phyloP scores from a whole-genome alignment of 2,797 vertebrate species.

The Adelosebastes latens region DNA sequence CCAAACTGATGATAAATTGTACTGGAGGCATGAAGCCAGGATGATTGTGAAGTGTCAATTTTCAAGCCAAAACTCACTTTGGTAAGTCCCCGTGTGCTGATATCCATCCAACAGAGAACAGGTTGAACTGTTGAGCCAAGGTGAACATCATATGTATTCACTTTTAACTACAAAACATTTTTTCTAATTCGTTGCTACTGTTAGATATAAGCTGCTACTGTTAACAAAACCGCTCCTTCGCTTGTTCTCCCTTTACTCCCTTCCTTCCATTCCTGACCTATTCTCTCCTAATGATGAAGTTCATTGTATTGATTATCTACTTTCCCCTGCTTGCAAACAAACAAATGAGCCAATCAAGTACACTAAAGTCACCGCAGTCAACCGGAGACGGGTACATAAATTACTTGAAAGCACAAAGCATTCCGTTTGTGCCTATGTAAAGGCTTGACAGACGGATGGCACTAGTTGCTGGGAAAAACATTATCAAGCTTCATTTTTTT shows the following conservation, averaged over 20 bases:
- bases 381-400: slow-evolving; percentile 13
- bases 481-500: not conserved
- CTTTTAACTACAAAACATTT: slow-evolving; percentile 1
- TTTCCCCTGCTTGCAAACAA: not conserved
- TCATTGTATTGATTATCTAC: not conserved
- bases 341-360: slow-evolving; percentile 8
- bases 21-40: slow-evolving; percentile 23
- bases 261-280: not conserved
- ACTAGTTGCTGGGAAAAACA: not conserved
- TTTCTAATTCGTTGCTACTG: not conserved
- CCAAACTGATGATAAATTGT: slow-evolving; percentile 27
- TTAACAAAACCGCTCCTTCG: not conserved
- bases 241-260: not conserved
- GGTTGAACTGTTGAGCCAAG: not conserved
- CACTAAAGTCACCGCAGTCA: not conserved
- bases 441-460: slow-evolving; percentile 1
- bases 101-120: slow-evolving; percentile 28
- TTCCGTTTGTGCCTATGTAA: not conserved
- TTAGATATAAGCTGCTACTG: not conserved
- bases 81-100: slow-evolving; percentile 14
- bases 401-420: not conserved
- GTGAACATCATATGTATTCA: not conserved
- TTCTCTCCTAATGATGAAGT: not conserved
- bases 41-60: slow-evolving; percentile 23
- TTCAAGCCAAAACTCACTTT: slow-evolving; percentile 34